Base-by-base conservation (phyloP, 2,113 vertebrate genomes). In the Apistogramma diplotaenia region DNA sequence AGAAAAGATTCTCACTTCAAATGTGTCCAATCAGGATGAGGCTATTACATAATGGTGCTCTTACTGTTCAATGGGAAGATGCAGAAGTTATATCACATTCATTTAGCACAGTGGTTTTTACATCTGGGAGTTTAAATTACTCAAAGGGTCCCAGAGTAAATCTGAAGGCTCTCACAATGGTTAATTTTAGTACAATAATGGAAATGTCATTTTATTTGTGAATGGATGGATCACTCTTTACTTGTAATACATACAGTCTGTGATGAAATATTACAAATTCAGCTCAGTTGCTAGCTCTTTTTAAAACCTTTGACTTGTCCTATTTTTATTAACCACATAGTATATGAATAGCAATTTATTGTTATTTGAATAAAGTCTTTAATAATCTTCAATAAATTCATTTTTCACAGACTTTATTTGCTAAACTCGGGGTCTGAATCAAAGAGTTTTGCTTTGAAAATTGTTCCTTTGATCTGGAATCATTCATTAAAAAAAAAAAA, bases 321-420 rank as follows among this genome's bases (percentile, higher is more conserved):
- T 65, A 0, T 65, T 65, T 27, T 46, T 19, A 67, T 18, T 65
- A 65, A 43, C 61, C 4, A 6, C 21, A 18, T 43, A 13, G 61
- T 25, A 0, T n/a, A n/a, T n/a, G n/a, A 9, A 65, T 67, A 67
- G 8, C 2, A 67, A 16, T 46, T 46, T 67, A 19, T 46, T 19
- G 11, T 27, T 1, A 19, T 67, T 43, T 27, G 0, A 67, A 37
- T 7, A 67, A 46, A 46, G 0, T 27, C 0, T 6, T 46, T 3
- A 16, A 19, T 16, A 19, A 18, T 16, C 4, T 49, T 19, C 2
- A 19, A 46, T 27, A 18, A 67, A 67, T 21, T 2, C 6, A 49
- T 18, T 19, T 6, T 16, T 19, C 49, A n/a, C 18, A 67, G 3
- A 19, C 23, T 65, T 67, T 7, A 27, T 27, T 46, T 67, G 9